Conservation (phyloP, 2,888 invertebrate genomes). For the Odiellus spinosus region DNA sequence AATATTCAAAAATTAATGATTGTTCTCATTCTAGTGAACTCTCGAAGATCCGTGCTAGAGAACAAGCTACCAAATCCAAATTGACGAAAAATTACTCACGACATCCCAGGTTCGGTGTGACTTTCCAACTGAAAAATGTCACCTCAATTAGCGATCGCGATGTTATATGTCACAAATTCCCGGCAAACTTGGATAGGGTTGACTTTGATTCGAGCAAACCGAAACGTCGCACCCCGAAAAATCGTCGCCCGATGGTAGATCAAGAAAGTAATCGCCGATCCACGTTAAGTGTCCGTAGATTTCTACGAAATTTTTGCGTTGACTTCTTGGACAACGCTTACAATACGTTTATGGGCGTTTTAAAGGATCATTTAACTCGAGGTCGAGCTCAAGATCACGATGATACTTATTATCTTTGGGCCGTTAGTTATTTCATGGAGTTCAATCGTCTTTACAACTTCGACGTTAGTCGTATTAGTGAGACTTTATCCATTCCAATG, state of each 20-base stretch:
- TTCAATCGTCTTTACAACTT: conserved; percentile 79
- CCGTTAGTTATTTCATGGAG: conserved; percentile 89
- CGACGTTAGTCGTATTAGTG: conserved; percentile 75
- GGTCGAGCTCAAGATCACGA: conserved; percentile 56
- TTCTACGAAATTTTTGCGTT: conserved; percentile 83
- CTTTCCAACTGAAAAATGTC: conserved; percentile 78
- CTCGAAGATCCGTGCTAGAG: too few species aligned
- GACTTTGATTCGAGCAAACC: conserved; percentile 60
- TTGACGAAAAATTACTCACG: conserved; percentile 28
- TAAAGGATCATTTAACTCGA: conserved; percentile 43
- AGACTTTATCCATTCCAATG: conserved; percentile 75
- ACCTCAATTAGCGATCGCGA: conserved; percentile 80
- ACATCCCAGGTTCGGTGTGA: conserved; percentile 46
- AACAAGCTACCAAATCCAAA: not conserved
- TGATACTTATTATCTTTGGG: conserved; percentile 87
- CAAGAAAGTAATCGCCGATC: conserved; percentile 48
- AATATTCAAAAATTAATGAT: too few species aligned
- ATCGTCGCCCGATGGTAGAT: conserved; percentile 52
- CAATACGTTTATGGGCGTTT: conserved; percentile 76
- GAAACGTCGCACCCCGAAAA: conserved; percentile 54
- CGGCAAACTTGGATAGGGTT: conserved; percentile 56
- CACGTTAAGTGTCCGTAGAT: conserved; percentile 69
- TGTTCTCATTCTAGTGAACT: too few species aligned
- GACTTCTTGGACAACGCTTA: conserved; percentile 83
- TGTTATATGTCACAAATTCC: conserved; percentile 70